Percentiles rank a stretch among this genome's conserved stretches.
These are phyloP conservation scores for Orthosia gracilis DNA, from an alignment of 2,888 invertebrate species.

Conservation along the genomic window DNA sequence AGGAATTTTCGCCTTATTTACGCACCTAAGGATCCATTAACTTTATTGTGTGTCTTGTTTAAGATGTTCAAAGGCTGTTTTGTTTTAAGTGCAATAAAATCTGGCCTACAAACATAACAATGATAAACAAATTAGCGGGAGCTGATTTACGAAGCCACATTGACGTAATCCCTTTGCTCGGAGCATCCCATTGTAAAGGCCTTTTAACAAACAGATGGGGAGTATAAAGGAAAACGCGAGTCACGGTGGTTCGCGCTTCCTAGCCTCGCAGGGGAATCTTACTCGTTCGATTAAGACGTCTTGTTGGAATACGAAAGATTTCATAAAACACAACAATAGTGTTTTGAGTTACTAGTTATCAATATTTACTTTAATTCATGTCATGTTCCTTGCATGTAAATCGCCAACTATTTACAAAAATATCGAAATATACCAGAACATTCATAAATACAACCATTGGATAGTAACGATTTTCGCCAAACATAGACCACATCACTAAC, in stretches of 20 bases:
- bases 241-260: conserved; percentile 69
- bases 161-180: conserved; percentile 68
- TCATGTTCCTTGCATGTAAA: neutral
- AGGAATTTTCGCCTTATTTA: conserved; percentile 42
- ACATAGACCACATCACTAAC: conserved; percentile 63
- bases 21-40: conserved; percentile 56
- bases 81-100: conserved; percentile 67
- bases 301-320: conserved; percentile 31
- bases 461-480: conserved; percentile 34
- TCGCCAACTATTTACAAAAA: neutral
- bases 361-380: neutral
- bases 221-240: conserved; percentile 72
- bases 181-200: conserved; percentile 69
- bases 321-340: neutral
- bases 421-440: neutral
- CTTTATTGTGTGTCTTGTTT: conserved; percentile 65
- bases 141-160: conserved; percentile 73
- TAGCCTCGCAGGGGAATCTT: conserved; percentile 61
- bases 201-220: conserved; percentile 75
- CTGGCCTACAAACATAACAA: conserved; percentile 68
- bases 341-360: neutral
- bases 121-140: conserved; percentile 73
- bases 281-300: conserved; percentile 67
- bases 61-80: conserved; percentile 66
- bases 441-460: neutral